A percentile compares a stretch with the other conserved stretches of the same genome.
These are phyloP conservation scores for Rotaria macrura DNA, from an alignment of 2,888 invertebrate genomes.

Conservation along the genomic window DNA sequence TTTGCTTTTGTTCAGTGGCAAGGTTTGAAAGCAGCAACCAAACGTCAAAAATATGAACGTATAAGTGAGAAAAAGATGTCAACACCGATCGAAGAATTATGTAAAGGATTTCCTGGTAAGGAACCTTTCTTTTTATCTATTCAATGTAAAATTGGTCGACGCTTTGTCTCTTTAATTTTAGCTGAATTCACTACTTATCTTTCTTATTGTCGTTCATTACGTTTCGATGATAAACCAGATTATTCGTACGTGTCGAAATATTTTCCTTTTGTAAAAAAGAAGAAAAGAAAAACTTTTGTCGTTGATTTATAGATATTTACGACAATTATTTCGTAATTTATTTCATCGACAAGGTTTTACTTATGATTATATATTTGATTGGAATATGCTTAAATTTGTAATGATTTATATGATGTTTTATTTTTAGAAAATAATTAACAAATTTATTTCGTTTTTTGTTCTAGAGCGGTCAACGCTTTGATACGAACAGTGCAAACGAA, in stretches of 20 bases:
- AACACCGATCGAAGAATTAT: slow-evolving; percentile 73
- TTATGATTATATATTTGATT: slow-evolving; percentile 97
- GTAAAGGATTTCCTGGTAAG: slow-evolving; percentile 58
- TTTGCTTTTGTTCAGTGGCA: slow-evolving; percentile 74
- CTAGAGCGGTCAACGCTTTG: slow-evolving; percentile 10
- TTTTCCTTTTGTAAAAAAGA: not conserved
- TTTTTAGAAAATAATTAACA: not conserved
- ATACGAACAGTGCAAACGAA: slow-evolving; percentile 20
- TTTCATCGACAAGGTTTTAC: slow-evolving; percentile 94
- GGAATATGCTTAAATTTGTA: slow-evolving; percentile 88
- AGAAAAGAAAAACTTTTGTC: not conserved
- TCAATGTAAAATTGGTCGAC: not conserved
- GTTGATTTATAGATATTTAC: slow-evolving; percentile 53
- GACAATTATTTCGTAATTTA: slow-evolving; percentile 84
- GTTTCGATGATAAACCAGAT: slow-evolving; percentile 94
- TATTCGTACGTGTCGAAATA: slow-evolving; percentile 57
- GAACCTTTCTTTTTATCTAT: not conserved
- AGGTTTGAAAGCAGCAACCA: slow-evolving; percentile 93
- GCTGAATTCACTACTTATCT: slow-evolving; percentile 87
- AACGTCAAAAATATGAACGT: slow-evolving; percentile 96
- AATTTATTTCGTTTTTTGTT: not conserved
- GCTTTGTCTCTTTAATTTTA: not conserved
- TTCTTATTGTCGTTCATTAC: slow-evolving; percentile 85
- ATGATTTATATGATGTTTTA: slow-evolving; percentile 34
- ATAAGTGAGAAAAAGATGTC: slow-evolving; percentile 99